phyloP scores from a whole-genome alignment of 92 coral and sea anemone genomes.

The Paramuricea clavata region DNA sequence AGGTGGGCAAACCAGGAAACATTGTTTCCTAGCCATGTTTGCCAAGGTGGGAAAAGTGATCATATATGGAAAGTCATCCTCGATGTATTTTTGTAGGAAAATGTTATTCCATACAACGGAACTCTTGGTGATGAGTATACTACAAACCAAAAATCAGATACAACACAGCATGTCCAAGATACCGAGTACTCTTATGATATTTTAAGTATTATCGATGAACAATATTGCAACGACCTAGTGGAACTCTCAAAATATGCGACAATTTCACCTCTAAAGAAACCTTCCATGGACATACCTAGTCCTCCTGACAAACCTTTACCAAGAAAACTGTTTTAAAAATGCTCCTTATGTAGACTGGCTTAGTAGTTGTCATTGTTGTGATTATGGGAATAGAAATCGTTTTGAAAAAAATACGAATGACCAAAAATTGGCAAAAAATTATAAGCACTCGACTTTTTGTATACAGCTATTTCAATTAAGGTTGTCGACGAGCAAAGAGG shows the following conservation, averaged over 20 bases:
- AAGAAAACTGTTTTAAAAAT: constrained; percentile 33
- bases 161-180: not conserved
- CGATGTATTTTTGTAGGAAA: not conserved
- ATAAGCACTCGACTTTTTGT: too few relatives aligned
- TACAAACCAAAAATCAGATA: not conserved
- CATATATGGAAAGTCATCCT: not conserved
- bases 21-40: not conserved
- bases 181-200: not conserved
- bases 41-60: too few relatives aligned
- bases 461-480: too few relatives aligned
- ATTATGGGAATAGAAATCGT: too few relatives aligned
- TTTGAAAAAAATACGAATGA: too few relatives aligned
- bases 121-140: not conserved
- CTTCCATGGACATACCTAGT: constrained; percentile 31
- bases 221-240: not conserved
- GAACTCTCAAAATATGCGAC: constrained; percentile 1
- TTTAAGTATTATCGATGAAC: constrained; percentile 30
- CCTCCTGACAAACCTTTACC: constrained; percentile 46
- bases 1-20: not conserved
- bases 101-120: not conserved
- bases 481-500: too few relatives aligned
- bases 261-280: constrained; percentile 39
- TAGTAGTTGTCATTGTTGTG: too few relatives aligned
- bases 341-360: not conserved
- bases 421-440: too few relatives aligned